Percentiles rank a stretch among this genome's conserved stretches.
phyloP scores from a whole-genome alignment of 2,113 vertebrate genomes.

The Osmerus mordax region DNA sequence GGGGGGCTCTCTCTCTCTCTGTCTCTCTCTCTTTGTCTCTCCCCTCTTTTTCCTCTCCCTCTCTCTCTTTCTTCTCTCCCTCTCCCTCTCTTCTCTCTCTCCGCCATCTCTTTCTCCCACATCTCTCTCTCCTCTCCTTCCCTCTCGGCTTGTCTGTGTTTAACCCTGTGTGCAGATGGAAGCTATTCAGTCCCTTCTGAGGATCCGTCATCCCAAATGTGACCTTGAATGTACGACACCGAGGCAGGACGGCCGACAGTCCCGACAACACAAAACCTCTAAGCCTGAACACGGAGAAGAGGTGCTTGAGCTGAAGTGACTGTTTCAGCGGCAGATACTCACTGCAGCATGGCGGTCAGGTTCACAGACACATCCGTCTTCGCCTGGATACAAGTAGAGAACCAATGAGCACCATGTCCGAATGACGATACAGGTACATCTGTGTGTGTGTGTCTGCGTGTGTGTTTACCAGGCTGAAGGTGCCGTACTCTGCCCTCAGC shows the following conservation, averaged over 20 bases:
- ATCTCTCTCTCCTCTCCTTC: too few species aligned
- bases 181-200: not conserved
- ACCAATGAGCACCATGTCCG: not conserved
- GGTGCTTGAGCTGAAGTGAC: not conserved
- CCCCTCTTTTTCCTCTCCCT: not conserved
- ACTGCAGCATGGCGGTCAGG: constrained; percentile 79
- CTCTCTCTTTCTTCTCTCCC: not conserved
- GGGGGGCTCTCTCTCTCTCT: too few species aligned
- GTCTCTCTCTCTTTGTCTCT: too few species aligned
- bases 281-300: too few species aligned
- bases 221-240: not conserved
- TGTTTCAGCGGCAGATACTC: constrained; percentile 61
- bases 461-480: constrained; percentile 86
- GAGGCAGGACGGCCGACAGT: not conserved
- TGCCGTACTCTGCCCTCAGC: constrained; percentile 95
- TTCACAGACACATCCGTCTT: constrained; percentile 80
- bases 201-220: not conserved
- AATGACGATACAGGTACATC: not conserved
- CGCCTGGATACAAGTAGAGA: constrained; percentile 73
- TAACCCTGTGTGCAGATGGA: constrained; percentile 45
- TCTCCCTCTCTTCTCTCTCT: too few species aligned
- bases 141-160: constrained; percentile 26
- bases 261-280: too few species aligned
- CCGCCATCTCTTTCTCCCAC: too few species aligned
- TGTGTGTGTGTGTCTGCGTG: not conserved